A percentile compares a stretch with the other conserved stretches of the same genome.
Conservation (phyloP, 2,113 vertebrate species). For the Chinchilla lanigera region DNA sequence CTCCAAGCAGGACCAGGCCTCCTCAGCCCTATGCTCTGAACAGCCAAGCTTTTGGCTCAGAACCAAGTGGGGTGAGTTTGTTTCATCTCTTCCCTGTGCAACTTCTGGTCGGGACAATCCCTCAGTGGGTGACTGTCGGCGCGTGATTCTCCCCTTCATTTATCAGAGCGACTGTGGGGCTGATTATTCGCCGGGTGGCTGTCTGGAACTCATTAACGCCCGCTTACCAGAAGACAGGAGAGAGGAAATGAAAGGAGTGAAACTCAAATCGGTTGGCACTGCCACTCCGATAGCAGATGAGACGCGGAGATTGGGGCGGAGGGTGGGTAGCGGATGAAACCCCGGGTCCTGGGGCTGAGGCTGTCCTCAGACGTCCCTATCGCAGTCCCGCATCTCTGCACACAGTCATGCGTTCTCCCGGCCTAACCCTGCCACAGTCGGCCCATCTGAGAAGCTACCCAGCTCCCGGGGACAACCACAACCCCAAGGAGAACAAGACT, state of each 20-base stretch:
- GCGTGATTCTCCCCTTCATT: background rate
- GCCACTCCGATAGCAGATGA: conserved; percentile 40
- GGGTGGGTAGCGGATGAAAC: background rate
- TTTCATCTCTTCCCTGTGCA: conserved; percentile 23
- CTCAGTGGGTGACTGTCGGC: background rate
- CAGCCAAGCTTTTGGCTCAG: conserved; percentile 11
- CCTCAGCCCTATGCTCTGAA: background rate
- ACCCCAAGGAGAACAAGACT: background rate
- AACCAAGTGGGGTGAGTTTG: background rate
- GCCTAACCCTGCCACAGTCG: background rate
- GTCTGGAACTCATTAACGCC: conserved; percentile 30
- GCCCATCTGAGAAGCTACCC: background rate
- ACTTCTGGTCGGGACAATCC: background rate
- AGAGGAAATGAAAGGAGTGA: conserved; percentile 68
- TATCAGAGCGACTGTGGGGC: conserved; percentile 12
- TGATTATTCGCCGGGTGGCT: background rate
- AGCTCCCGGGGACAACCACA: background rate
- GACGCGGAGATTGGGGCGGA: conserved; percentile 17
- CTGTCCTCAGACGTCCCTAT: background rate
- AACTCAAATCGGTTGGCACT: conserved; percentile 52
- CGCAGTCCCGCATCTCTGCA: background rate
- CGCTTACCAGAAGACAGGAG: conserved; percentile 19
- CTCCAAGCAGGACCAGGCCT: conserved; percentile 11
- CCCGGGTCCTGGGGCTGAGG: background rate
- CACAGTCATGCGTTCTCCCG: background rate